Percentiles rank a stretch among this genome's conserved stretches.
These are phyloP conservation scores for Microdon myrmicae DNA, from an alignment of 2,888 invertebrate species.

Conservation along the genomic window DNA sequence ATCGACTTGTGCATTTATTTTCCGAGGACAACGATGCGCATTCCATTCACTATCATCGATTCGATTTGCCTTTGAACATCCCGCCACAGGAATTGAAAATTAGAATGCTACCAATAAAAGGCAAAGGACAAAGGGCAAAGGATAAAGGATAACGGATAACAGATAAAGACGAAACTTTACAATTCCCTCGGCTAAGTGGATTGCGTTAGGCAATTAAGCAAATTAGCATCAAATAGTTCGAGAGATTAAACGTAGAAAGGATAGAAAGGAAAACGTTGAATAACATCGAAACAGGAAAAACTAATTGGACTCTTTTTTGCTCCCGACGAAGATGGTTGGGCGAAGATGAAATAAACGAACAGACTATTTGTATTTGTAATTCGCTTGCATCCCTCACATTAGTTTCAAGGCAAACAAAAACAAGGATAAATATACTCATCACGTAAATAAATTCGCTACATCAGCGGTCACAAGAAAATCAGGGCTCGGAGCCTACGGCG, in stretches of 20 bases:
- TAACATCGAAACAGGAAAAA: slow-evolving; percentile 7
- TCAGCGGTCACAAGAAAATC: too few relatives aligned
- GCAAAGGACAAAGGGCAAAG: too few relatives aligned
- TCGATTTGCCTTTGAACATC: slow-evolving; percentile 9
- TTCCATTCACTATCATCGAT: not conserved
- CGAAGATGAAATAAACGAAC: slow-evolving; percentile 1
- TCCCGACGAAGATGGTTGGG: not conserved
- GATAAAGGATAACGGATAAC: too few relatives aligned
- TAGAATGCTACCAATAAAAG: slow-evolving; percentile 44
- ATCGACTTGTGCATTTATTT: slow-evolving; percentile 14
- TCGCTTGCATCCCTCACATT: slow-evolving; percentile 34
- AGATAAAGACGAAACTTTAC: slow-evolving; percentile 46
- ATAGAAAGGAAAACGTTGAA: slow-evolving; percentile 7
- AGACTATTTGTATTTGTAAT: too few relatives aligned
- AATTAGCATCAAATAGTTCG: slow-evolving; percentile 51
- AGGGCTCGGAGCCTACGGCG: too few relatives aligned
- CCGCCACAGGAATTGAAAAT: slow-evolving; percentile 24
- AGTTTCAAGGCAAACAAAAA: slow-evolving; percentile 21
- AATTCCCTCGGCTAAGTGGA: slow-evolving; percentile 49
- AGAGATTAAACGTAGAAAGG: slow-evolving; percentile 39
- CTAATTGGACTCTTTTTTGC: slow-evolving; percentile 9
- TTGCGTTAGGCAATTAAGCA: slow-evolving; percentile 52
- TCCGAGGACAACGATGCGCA: slow-evolving; percentile 18
- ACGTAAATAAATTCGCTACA: slow-evolving; percentile 43
- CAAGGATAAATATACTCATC: slow-evolving; percentile 45